These are phyloP conservation scores for Stictonetta naevosa DNA, from an alignment of 2,113 vertebrate species.

Conservation along the genomic window DNA sequence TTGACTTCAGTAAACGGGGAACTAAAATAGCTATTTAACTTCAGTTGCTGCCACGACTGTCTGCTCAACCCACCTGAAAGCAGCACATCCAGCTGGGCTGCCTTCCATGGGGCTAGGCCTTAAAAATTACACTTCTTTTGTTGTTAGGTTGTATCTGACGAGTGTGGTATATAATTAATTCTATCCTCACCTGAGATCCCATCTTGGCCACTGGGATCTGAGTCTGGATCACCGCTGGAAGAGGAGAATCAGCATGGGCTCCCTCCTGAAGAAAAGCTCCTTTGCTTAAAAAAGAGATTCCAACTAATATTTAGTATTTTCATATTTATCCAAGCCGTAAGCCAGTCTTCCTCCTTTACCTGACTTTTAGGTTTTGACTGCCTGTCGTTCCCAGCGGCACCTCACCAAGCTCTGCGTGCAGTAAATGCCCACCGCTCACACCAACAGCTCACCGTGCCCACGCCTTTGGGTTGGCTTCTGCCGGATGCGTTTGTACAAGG, in stretches of 20 bases:
- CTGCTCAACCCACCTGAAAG: not conserved
- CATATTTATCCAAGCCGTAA: not conserved
- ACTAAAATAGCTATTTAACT: not conserved
- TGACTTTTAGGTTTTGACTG: not conserved
- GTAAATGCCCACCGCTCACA: not conserved
- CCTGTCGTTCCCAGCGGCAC: not conserved
- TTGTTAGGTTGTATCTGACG: not conserved
- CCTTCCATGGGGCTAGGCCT: not conserved
- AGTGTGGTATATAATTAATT: not conserved
- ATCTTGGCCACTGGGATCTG: not conserved
- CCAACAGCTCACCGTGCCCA: not conserved
- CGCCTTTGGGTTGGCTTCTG: not conserved
- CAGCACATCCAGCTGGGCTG: not conserved
- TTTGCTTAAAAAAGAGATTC: not conserved
- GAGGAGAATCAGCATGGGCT: not conserved
- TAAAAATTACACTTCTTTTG: not conserved
- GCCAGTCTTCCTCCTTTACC: not conserved
- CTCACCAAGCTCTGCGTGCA: not conserved
- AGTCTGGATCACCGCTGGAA: not conserved
- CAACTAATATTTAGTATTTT: too few species aligned
- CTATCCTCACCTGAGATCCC: not conserved
- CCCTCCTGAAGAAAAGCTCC: not conserved
- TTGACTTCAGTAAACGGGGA: not conserved
- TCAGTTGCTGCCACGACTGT: too few species aligned
- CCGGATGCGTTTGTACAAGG: not conserved